Percentiles rank a stretch among this genome's conserved stretches.
Evolutionary conservation across 2,113 vertebrate genomes (phyloP).

Genomic region (Prunella himalayana): DNA sequence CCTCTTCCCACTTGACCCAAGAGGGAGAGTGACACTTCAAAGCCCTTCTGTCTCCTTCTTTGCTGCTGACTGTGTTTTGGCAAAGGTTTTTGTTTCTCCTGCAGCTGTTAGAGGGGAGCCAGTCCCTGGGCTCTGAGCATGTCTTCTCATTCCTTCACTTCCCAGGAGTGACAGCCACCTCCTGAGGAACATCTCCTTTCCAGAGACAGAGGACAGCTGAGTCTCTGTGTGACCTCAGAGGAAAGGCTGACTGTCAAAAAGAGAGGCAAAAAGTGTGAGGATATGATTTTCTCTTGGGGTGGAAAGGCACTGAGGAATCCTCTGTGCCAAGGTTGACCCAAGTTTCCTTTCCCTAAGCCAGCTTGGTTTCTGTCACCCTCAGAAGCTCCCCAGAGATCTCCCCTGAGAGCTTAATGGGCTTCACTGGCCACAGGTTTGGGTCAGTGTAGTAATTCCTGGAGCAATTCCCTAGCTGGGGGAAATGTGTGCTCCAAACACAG

Average conservation of each 20-base stretch:
- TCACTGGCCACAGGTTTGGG: neutral
- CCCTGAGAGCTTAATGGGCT: neutral
- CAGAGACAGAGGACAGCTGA: neutral
- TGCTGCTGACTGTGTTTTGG: neutral
- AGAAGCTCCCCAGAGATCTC: neutral
- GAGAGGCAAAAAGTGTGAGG: neutral
- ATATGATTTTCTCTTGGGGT: neutral
- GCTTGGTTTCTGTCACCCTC: neutral
- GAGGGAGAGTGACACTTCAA: neutral
- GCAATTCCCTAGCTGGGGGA: neutral
- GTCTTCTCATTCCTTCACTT: neutral
- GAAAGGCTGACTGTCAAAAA: neutral
- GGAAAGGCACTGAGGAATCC: neutral
- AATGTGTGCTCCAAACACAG: neutral
- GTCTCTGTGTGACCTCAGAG: neutral
- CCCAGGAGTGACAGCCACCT: neutral
- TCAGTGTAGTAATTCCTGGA: neutral
- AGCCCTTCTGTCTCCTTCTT: neutral
- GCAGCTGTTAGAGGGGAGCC: neutral
- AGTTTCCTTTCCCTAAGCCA: neutral
- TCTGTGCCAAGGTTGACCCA: neutral
- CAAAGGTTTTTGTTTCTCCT: neutral
- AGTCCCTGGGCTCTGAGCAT: neutral
- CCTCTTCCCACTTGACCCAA: neutral
- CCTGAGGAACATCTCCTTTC: neutral